Evolutionary conservation across 2,797 vertebrate genomes (phyloP), one percentile per base, ranked within the genome.

Genomic region (Xerus rutilus): DNA sequence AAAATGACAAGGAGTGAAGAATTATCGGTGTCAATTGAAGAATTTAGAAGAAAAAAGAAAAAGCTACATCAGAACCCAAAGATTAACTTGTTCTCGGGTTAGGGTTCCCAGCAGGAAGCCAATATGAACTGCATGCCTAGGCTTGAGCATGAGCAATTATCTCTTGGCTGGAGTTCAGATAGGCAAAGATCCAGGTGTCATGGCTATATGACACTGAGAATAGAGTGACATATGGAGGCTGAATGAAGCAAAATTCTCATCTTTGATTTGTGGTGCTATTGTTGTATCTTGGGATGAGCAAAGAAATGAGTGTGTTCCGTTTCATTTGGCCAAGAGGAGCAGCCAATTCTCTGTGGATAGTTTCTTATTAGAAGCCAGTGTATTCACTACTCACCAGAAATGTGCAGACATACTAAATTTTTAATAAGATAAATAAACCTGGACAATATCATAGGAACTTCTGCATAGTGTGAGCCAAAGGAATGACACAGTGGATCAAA

Each of bases 81-180:
- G 8, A 49, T 52, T n/a, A 69, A 74, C 7, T 83, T 17, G 79
- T 77, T 84, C 43, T 59, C 86, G 49, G 6, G 88, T 77, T 79
- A 59, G 47, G 0, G 0, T 0, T 76, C 88, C n/a, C 52, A 21
- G 43, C n/a, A 88, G 86, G 96, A 97, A 97, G 91, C 95, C 96
- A 90, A 62, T 57, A n/a, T 49, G 79, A 88, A 89, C 91, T 91
- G 62, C 95, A 94, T 92, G 76, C 85, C 96, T 82, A 91, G 97
- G 89, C 81, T 25, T 64, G 87, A 28, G 64, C 96, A 92, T 89
- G 97, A 97, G 91, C 95, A 97, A 97, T 98, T 97, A 97, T 67
- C 98, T 97, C 95, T 94, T 97, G 97, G 96, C 95, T 96, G 97
- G 95, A 98, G 86, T 92, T 83, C 92, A 89, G 82, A 91, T 69